Conservation (phyloP, 2,797 vertebrate species). For the Brachyalestes nurse region DNA sequence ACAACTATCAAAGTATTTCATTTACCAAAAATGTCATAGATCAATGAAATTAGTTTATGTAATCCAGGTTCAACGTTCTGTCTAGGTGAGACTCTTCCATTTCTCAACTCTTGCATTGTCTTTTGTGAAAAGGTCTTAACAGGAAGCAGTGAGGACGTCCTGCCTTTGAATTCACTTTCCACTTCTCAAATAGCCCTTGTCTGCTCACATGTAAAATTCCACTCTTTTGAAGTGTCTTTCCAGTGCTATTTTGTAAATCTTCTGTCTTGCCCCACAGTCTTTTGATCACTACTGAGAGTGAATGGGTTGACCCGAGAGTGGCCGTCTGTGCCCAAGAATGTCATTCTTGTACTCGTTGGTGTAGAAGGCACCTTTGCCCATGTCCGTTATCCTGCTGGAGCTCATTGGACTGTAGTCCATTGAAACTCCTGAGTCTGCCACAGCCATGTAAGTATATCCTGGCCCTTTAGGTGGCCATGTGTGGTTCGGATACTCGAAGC, state of each 20-base stretch:
- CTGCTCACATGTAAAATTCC: neutral
- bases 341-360: conserved; percentile 82
- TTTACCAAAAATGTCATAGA: neutral
- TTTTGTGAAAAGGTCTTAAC: neutral
- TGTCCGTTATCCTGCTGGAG: conserved; percentile 65
- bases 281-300: conserved; percentile 62
- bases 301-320: conserved; percentile 61
- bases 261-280: conserved; percentile 13
- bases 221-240: neutral
- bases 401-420: conserved; percentile 84
- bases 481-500: conserved; percentile 76
- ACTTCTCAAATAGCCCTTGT: neutral
- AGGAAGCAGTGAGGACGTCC: neutral
- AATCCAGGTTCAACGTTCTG: neutral
- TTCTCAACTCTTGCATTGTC: neutral
- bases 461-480: conserved; percentile 71
- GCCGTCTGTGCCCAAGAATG: conserved; percentile 59
- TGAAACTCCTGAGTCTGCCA: conserved; percentile 86
- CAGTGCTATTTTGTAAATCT: neutral
- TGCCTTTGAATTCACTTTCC: neutral
- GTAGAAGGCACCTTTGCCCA: conserved; percentile 69
- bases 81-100: neutral
- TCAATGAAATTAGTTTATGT: conserved; percentile 35
- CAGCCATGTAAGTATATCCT: conserved; percentile 83
- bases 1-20: conserved; percentile 31